Conservation (phyloP, 2,797 vertebrate species). For the Pelodytes ibericus region DNA sequence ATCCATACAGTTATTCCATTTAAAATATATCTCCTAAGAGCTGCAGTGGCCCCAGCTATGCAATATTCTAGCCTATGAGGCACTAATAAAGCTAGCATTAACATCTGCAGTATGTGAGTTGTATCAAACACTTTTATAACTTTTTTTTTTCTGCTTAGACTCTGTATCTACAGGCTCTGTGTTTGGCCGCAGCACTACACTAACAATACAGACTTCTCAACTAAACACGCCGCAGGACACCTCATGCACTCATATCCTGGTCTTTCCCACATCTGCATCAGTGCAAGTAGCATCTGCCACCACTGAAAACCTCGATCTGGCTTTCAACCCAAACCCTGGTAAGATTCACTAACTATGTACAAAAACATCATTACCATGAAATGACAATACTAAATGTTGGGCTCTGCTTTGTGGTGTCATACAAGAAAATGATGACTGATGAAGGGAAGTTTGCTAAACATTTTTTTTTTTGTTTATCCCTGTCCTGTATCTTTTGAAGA, state of each 20-base stretch:
- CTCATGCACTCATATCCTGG: constrained; percentile 97
- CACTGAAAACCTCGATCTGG: constrained; percentile 93
- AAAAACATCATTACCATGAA: too few relatives aligned
- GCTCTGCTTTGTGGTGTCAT: too few relatives aligned
- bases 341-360: constrained; percentile 55
- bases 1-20: too few relatives aligned
- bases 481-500: constrained; percentile 68
- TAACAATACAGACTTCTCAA: constrained; percentile 97
- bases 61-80: too few relatives aligned
- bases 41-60: too few relatives aligned
- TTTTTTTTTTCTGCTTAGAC: constrained; percentile 79
- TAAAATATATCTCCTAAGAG: too few relatives aligned
- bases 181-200: constrained; percentile 95
- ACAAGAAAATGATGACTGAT: too few relatives aligned
- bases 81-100: too few relatives aligned
- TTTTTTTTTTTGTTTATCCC: background rate
- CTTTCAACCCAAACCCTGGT: constrained; percentile 96
- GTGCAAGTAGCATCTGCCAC: constrained; percentile 93
- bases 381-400: too few relatives aligned
- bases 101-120: too few relatives aligned
- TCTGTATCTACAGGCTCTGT: constrained; percentile 96
- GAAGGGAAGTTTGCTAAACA: too few relatives aligned
- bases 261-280: constrained; percentile 95
- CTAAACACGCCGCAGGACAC: constrained; percentile 97
- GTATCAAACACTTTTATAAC: too few relatives aligned